phyloP scores from a whole-genome alignment of 2,113 vertebrate genomes.

The Acanthisitta chloris region DNA sequence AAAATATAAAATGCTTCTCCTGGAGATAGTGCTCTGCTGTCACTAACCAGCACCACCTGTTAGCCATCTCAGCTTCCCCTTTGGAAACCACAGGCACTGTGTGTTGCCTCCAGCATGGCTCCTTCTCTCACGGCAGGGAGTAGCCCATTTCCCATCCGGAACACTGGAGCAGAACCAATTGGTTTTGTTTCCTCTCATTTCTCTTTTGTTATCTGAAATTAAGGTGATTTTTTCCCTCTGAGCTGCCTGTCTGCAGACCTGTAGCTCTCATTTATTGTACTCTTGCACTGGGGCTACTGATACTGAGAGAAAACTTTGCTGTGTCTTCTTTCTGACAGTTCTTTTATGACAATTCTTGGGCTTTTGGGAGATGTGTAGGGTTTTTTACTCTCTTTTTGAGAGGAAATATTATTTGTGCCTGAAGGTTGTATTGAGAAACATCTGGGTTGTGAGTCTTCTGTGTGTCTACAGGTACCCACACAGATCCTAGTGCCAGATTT shows the following conservation, averaged over 20 bases:
- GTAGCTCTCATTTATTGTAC: background rate
- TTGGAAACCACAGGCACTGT: background rate
- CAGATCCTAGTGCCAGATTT: background rate
- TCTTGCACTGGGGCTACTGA: background rate
- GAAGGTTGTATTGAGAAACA: background rate
- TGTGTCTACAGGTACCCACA: background rate
- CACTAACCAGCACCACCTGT: background rate
- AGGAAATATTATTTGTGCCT: background rate
- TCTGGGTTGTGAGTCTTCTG: background rate
- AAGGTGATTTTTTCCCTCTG: background rate
- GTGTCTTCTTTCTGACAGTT: background rate
- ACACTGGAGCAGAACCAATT: background rate
- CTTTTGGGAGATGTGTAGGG: background rate
- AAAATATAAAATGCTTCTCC: background rate
- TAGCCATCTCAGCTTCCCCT: background rate
- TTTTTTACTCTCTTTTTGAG: background rate
- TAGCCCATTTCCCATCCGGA: background rate
- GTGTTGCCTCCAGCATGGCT: background rate
- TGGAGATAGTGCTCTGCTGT: background rate
- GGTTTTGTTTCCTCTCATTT: background rate
- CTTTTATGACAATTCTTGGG: background rate
- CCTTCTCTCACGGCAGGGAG: background rate
- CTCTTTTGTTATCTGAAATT: slow-evolving; percentile 2
- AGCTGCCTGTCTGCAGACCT: background rate
- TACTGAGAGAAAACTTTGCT: background rate